Conservation (phyloP, 2,888 invertebrate species). For the Operophtera brumata region DNA sequence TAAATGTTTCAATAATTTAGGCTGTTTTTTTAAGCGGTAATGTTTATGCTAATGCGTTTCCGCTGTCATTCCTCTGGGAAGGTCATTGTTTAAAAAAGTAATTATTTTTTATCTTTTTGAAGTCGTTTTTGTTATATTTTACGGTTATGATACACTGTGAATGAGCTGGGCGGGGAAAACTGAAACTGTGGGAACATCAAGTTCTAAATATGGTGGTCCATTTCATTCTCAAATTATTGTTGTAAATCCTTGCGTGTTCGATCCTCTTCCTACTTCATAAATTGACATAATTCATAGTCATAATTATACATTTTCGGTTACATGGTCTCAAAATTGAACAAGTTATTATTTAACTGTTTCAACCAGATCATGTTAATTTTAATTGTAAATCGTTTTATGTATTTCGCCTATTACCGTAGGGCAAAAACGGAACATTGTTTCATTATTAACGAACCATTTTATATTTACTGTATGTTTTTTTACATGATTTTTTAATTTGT, state of each 20-base stretch:
- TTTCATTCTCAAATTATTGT: background rate
- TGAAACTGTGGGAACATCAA: too few relatives aligned
- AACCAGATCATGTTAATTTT: background rate
- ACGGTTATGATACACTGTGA: slow-evolving; percentile 3
- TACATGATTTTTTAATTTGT: too few relatives aligned
- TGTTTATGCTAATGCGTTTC: slow-evolving; percentile 43
- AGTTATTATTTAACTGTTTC: too few relatives aligned
- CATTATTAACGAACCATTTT: background rate
- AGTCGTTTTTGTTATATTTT: slow-evolving; percentile 1
- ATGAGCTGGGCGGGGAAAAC: background rate
- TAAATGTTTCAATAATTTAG: slow-evolving; percentile 53
- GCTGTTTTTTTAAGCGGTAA: slow-evolving; percentile 37
- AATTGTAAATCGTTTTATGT: background rate
- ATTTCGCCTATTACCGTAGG: background rate
- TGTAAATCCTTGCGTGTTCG: too few relatives aligned
- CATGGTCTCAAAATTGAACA: too few relatives aligned
- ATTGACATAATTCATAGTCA: too few relatives aligned
- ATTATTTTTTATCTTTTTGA: slow-evolving; percentile 19
- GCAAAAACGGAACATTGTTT: background rate
- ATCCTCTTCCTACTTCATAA: too few relatives aligned
- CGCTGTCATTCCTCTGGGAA: slow-evolving; percentile 28
- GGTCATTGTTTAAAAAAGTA: slow-evolving; percentile 25
- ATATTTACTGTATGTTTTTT: background rate
- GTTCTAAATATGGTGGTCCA: background rate
- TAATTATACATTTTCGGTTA: too few relatives aligned